These are phyloP conservation scores for Paratrypauchen microcephalus DNA, from an alignment of 2,797 vertebrate genomes.

Conservation along the genomic window DNA sequence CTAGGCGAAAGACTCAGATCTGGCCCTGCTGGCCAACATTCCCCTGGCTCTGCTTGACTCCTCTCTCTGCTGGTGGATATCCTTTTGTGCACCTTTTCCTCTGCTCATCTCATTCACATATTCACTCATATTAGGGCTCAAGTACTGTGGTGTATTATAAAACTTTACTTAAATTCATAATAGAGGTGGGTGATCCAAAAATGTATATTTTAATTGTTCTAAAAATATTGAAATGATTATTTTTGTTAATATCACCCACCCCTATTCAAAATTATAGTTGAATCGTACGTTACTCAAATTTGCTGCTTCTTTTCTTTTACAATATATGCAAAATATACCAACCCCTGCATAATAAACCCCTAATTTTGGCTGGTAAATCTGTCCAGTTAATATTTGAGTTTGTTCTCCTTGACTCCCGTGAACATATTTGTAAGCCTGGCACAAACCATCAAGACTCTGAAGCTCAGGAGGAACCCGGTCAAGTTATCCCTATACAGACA, in stretches of 20 bases:
- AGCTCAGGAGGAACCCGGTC: conserved; percentile 86
- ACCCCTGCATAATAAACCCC: not conserved
- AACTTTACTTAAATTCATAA: not conserved
- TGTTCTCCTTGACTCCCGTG: conserved; percentile 78
- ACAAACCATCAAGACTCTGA: conserved; percentile 89
- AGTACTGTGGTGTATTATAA: not conserved
- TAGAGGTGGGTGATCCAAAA: not conserved
- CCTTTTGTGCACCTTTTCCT: conserved; percentile 74
- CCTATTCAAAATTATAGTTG: not conserved
- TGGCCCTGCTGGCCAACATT: conserved; percentile 87
- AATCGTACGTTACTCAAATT: conserved; percentile 23
- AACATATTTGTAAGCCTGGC: conserved; percentile 90
- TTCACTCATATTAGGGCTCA: conserved; percentile 6
- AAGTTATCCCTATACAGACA: conserved; percentile 89
- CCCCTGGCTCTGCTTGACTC: conserved; percentile 89
- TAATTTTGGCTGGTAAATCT: conserved; percentile 5
- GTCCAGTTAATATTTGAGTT: not conserved
- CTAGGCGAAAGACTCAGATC: conserved; percentile 87
- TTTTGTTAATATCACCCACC: not conserved
- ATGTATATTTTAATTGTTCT: too few species aligned
- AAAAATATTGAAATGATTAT: too few species aligned
- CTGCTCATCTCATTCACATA: conserved; percentile 30
- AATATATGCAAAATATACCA: not conserved
- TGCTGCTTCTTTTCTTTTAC: conserved; percentile 15
- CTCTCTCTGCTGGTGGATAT: conserved; percentile 92